These are phyloP conservation scores for Gordius sp. DNA, from an alignment of 2,888 invertebrate genomes.

Conservation along the genomic window DNA sequence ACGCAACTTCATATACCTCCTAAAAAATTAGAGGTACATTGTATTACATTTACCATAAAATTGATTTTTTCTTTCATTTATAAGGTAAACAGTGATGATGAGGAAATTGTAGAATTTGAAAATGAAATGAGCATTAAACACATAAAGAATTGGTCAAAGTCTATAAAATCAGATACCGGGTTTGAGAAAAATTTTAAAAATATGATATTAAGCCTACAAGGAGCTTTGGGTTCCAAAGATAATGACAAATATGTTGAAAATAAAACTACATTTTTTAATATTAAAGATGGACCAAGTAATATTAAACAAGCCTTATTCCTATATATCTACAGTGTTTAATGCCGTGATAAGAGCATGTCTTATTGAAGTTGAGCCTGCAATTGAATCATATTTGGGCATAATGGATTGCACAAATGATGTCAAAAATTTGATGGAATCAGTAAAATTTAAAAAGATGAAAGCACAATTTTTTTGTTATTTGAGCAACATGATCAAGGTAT, in stretches of 20 bases:
- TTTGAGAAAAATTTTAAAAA: not conserved
- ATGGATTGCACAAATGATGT: too few species aligned
- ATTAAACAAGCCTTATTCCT: too few species aligned
- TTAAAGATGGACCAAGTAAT: too few species aligned
- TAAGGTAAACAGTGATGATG: not conserved
- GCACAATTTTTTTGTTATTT: not conserved
- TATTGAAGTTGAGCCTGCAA: not conserved
- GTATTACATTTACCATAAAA: too few species aligned
- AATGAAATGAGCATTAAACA: not conserved
- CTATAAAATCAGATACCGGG: not conserved
- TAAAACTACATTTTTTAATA: not conserved
- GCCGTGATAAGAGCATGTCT: not conserved
- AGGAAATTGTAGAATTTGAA: not conserved
- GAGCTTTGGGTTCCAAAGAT: not conserved
- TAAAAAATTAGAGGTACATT: too few species aligned
- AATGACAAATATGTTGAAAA: not conserved
- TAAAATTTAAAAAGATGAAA: not conserved
- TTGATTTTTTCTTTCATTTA: not conserved
- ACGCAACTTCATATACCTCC: too few species aligned
- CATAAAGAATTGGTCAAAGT: not conserved
- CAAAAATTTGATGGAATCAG: too few species aligned
- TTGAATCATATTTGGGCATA: too few species aligned
- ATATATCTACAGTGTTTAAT: not conserved
- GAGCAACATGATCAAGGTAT: not conserved
- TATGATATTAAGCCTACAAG: not conserved